phyloP scores from a whole-genome alignment of 2,113 vertebrate species.

The Chaenocephalus aceratus region DNA sequence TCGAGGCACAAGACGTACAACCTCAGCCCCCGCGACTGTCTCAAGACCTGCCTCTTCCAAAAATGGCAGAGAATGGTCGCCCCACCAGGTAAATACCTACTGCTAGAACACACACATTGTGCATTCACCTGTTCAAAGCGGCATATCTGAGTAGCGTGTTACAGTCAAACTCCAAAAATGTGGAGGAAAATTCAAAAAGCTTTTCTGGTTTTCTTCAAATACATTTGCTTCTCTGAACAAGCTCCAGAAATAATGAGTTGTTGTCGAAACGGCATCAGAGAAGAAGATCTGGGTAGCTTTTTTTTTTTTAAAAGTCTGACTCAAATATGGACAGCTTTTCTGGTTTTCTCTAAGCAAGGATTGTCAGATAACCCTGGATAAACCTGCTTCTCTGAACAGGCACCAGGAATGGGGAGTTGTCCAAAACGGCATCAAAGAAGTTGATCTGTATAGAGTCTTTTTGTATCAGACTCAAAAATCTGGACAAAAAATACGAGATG shows the following conservation, averaged over 20 bases:
- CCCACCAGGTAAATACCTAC: conserved; percentile 90
- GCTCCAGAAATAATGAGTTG: not conserved
- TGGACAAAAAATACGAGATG: too few species aligned
- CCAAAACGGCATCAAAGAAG: too few species aligned
- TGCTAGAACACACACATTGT: not conserved
- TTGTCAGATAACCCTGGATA: too few species aligned
- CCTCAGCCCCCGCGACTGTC: conserved; percentile 98
- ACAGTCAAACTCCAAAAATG: not conserved
- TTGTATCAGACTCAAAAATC: too few species aligned
- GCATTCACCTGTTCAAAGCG: not conserved
- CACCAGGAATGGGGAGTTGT: too few species aligned
- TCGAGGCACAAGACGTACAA: conserved; percentile 99
- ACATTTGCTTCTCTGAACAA: not conserved
- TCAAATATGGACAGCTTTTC: too few species aligned
- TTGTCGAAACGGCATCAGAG: not conserved
- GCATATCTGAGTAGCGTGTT: not conserved
- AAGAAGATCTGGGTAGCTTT: too few species aligned
- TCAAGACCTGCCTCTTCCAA: conserved; percentile 99
- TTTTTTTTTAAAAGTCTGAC: too few species aligned
- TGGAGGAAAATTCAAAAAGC: not conserved
- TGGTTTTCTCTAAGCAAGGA: too few species aligned
- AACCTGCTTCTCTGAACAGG: too few species aligned
- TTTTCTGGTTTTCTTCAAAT: not conserved
- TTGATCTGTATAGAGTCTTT: too few species aligned
- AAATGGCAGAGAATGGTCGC: conserved; percentile 99